phyloP scores from a whole-genome alignment of 2,888 invertebrate species.

The Oscheius sp. region DNA sequence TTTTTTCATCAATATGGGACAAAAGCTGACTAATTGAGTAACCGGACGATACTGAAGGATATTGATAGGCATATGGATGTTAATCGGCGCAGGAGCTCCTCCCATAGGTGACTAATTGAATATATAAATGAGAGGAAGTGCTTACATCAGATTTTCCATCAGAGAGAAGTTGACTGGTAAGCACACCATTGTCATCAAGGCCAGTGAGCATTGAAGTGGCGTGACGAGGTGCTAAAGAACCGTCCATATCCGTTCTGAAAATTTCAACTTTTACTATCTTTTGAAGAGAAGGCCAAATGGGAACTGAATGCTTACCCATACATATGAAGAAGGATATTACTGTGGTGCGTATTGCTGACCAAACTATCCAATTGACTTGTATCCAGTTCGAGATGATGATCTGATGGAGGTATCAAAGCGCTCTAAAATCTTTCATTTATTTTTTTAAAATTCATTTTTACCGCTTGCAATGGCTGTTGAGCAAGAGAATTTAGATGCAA shows the following conservation, averaged over 20 bases:
- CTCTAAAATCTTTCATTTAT: constrained; percentile 31
- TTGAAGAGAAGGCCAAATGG: not conserved
- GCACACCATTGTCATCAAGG: constrained; percentile 34
- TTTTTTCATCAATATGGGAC: not conserved
- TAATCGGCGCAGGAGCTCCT: constrained; percentile 27
- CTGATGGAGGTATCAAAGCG: constrained; percentile 49
- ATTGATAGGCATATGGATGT: constrained; percentile 32
- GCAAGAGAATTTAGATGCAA: constrained; percentile 12
- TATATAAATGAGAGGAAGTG: not conserved
- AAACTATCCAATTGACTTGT: constrained; percentile 53
- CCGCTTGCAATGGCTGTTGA: constrained; percentile 50
- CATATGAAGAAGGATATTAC: constrained; percentile 51
- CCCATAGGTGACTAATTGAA: constrained; percentile 26
- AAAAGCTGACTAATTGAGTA: constrained; percentile 14
- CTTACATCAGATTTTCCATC: constrained; percentile 36
- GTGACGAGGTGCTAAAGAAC: constrained; percentile 18
- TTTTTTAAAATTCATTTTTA: constrained; percentile 8
- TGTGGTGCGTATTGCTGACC: constrained; percentile 52
- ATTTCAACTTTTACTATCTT: not conserved
- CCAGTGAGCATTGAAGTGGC: constrained; percentile 38
- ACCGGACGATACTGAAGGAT: constrained; percentile 29
- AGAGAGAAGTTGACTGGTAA: constrained; percentile 33
- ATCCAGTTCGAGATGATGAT: constrained; percentile 57
- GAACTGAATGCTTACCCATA: constrained; percentile 40
- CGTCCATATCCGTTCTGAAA: constrained; percentile 42